Evolutionary conservation across 64 coral and sea anemone genomes (phyloP), one percentile per base, ranked within the genome.

Genomic region (Anthopleura sola): DNA sequence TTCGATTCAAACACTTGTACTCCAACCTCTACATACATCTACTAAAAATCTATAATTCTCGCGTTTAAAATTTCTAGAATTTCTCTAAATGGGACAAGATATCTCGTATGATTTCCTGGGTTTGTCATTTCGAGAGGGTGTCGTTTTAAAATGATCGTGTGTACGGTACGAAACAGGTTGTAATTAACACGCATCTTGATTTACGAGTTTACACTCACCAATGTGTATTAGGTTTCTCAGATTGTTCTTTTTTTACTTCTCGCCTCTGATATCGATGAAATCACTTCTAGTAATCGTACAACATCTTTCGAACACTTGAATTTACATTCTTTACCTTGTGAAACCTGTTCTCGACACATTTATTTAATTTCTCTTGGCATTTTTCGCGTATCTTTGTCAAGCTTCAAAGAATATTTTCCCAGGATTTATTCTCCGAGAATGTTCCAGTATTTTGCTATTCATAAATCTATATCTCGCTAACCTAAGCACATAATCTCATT

Each of bases 151-250:
- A 71, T 71, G 66, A 15, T 71, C 28, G 29, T 71, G 13, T 71
- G 66, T 34, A 79, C 76, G 18, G 36, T 6, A 11, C 5, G 14
- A 17, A 79, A 37, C 76, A 79, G 76, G 76, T 79, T 79, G 16
- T 79, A 79, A n/a, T n/a, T n/a, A n/a, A 24, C 76, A 79, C 76
- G 76, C n/a, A 46, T 48, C 38, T 79, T 44, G 37, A 79, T 79
- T 79, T 44, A 44, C 37, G 47, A 23, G 76, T 48, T 78, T 14
- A 14, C 18, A 38, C 0, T 48, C 76, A 79, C 34, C 47, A 71
- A 29, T 71, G 66, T 71, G 66, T 71, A 11, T 5, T 29, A 20
- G 9, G 60, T 66, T 28, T 29, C n/a, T 9, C 16, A 18, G 17
- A 56, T 21, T 20, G 55, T 20, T 66, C n/a, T 15, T 10, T 32